Percentiles rank a stretch among this genome's conserved stretches.
Conservation (phyloP, 2,888 invertebrate species). For the Craniophora ligustri region DNA sequence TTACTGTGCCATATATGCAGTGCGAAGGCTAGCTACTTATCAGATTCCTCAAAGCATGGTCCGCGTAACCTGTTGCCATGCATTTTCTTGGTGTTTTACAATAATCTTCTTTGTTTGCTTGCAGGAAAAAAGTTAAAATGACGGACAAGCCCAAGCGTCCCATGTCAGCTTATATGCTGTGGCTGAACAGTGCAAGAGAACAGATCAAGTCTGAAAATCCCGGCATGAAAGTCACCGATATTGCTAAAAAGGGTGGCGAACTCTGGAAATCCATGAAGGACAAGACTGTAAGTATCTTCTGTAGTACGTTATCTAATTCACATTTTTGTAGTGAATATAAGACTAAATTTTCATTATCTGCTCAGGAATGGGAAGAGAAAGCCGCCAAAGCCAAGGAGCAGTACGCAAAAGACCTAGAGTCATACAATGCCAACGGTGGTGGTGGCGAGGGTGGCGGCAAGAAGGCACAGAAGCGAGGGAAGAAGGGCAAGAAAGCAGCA, state of each 20-base stretch:
- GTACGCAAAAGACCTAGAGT: constrained; percentile 96
- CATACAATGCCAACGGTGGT: constrained; percentile 94
- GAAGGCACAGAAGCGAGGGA: constrained; percentile 89
- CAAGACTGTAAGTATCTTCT: constrained; percentile 92
- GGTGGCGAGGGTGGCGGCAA: constrained; percentile 87
- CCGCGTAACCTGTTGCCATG: constrained; percentile 72
- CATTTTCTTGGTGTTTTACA: constrained; percentile 54
- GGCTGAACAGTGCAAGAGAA: constrained; percentile 96
- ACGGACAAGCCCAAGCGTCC: constrained; percentile 98
- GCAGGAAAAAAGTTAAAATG: constrained; percentile 91
- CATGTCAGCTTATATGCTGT: constrained; percentile 97
- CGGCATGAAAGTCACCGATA: constrained; percentile 96
- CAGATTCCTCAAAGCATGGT: constrained; percentile 62
- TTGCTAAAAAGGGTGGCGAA: constrained; percentile 98
- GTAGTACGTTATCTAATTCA: constrained; percentile 19
- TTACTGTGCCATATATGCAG: constrained; percentile 69
- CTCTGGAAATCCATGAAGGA: constrained; percentile 97
- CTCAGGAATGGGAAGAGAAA: constrained; percentile 96
- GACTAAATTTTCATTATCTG: constrained; percentile 19
- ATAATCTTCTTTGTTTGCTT: constrained; percentile 62
- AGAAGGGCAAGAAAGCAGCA: constrained; percentile 85
- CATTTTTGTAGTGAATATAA: constrained; percentile 21
- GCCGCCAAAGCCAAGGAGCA: constrained; percentile 96
- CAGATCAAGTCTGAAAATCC: constrained; percentile 96
- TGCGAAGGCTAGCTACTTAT: constrained; percentile 67